Conservation (phyloP, 2,113 vertebrate species). For the Grus americana region DNA sequence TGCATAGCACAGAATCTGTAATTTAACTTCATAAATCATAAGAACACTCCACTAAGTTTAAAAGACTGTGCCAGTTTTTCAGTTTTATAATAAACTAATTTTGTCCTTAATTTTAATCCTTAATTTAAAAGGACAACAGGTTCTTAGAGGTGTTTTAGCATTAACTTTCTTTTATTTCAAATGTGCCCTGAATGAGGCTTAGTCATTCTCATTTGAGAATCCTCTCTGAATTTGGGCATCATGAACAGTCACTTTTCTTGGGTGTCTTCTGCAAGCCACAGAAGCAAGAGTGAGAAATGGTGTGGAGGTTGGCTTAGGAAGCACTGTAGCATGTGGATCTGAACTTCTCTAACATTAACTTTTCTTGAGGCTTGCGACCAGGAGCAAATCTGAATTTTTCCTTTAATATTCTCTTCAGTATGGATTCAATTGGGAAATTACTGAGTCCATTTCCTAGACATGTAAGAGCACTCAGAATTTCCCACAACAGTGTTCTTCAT, state of each 20-base stretch:
- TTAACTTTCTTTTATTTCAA: neutral
- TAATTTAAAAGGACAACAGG: neutral
- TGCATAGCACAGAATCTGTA: neutral
- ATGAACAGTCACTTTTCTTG: neutral
- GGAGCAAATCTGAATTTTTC: neutral
- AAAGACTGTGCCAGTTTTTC: neutral
- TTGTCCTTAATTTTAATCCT: neutral
- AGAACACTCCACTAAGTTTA: neutral
- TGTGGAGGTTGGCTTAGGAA: neutral
- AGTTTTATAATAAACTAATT: neutral
- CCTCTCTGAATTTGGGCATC: neutral
- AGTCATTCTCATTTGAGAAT: neutral
- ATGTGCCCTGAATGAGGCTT: neutral
- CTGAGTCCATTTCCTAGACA: neutral
- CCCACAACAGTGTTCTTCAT: neutral
- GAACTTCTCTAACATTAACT: neutral
- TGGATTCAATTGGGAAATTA: neutral
- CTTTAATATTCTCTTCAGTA: neutral
- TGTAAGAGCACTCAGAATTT: neutral
- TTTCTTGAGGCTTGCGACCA: neutral
- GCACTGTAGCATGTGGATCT: neutral
- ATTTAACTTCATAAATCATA: neutral
- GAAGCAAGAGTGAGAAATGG: neutral
- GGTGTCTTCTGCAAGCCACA: neutral
- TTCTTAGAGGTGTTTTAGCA: neutral